Conservation (phyloP, 2,888 invertebrate genomes). For the Lobophora halterata region DNA sequence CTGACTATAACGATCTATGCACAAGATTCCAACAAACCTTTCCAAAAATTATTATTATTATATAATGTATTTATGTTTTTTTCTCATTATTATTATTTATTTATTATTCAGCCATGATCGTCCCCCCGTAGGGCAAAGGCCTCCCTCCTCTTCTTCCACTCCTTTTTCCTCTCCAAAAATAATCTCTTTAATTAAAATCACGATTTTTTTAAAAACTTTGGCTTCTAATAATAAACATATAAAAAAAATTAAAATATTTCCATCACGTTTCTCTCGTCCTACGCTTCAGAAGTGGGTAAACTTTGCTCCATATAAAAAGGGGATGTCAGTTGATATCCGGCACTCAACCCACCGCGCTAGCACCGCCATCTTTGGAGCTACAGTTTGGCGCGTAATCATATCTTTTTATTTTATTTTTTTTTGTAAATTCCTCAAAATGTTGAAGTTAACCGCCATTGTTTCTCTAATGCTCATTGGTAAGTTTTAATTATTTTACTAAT, state of each 20-base stretch:
- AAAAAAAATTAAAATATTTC: slow-evolving; percentile 18
- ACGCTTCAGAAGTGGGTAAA: slow-evolving; percentile 45
- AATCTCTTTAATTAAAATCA: not conserved
- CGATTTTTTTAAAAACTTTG: not conserved
- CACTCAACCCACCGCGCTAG: slow-evolving; percentile 40
- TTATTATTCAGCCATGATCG: too few species aligned
- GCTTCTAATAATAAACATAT: slow-evolving; percentile 12
- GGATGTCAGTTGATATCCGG: slow-evolving; percentile 22
- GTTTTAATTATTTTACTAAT: slow-evolving; percentile 30
- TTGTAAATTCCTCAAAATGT: slow-evolving; percentile 42
- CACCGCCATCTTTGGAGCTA: slow-evolving; percentile 43
- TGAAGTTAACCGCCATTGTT: slow-evolving; percentile 59
- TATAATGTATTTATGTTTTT: too few species aligned
- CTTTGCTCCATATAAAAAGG: slow-evolving; percentile 58
- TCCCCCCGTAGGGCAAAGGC: too few species aligned
- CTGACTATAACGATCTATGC: too few species aligned
- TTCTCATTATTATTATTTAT: too few species aligned
- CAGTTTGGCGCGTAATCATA: slow-evolving; percentile 22
- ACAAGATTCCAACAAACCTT: too few species aligned
- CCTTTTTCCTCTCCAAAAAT: not conserved
- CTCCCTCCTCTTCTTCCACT: too few species aligned
- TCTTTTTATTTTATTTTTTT: slow-evolving; percentile 27
- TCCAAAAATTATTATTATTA: too few species aligned
- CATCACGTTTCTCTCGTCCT: slow-evolving; percentile 30
- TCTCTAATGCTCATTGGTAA: slow-evolving; percentile 69